These are phyloP conservation scores for Ophioninae sp. DNA, from an alignment of 2,888 invertebrate genomes.

Conservation along the genomic window DNA sequence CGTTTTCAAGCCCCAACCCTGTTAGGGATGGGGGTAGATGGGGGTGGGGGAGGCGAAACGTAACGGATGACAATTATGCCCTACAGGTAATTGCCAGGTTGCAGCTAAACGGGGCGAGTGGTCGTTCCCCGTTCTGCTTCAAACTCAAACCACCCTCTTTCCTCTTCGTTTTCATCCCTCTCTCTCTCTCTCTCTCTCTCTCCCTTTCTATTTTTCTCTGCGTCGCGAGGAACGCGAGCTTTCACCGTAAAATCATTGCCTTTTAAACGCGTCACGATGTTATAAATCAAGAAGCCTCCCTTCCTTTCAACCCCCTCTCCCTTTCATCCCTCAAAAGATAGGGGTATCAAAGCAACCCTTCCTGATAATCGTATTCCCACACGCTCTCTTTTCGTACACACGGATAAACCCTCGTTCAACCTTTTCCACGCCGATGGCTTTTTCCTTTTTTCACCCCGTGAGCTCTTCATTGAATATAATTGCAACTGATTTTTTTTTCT, in stretches of 20 bases:
- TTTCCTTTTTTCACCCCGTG: conserved; percentile 3
- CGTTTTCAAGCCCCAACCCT: conserved; percentile 51
- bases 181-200: conserved; percentile 56
- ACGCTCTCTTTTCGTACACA: conserved; percentile 34
- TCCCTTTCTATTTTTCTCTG: conserved; percentile 62
- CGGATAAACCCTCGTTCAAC: conserved; percentile 21
- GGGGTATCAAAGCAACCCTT: conserved; percentile 45
- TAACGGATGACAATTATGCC: conserved; percentile 81
- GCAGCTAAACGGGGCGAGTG: conserved; percentile 77
- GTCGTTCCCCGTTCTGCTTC: conserved; percentile 61
- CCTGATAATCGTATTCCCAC: conserved; percentile 53
- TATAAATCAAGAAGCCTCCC: conserved; percentile 59
- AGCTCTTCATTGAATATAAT: neutral
- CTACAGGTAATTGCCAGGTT: conserved; percentile 79
- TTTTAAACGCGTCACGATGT: conserved; percentile 75
- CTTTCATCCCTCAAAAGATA: conserved; percentile 36
- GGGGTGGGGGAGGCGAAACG: conserved; percentile 68
- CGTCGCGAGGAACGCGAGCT: conserved; percentile 70
- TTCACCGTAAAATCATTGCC: conserved; percentile 75
- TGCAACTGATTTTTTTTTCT: neutral
- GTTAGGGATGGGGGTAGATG: too few species aligned
- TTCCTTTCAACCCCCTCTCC: conserved; percentile 41
- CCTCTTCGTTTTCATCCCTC: conserved; percentile 52
- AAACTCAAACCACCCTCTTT: conserved; percentile 52
- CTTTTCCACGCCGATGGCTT: neutral